These are phyloP conservation scores for Phanerotoma sp. DNA, from an alignment of 2,888 invertebrate species.

Conservation along the genomic window DNA sequence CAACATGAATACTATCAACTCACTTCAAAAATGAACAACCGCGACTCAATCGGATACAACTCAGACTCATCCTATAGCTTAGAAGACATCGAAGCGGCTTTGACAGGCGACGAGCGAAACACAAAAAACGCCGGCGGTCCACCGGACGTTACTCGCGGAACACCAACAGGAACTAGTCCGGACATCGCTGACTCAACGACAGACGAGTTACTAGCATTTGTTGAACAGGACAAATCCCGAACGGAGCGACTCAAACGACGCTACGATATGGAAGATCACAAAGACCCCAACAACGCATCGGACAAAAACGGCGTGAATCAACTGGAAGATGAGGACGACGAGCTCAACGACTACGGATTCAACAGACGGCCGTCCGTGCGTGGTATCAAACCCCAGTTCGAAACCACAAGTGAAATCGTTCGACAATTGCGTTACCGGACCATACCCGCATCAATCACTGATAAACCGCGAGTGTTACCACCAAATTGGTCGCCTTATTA, in stretches of 20 bases:
- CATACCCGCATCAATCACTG: slow-evolving; percentile 38
- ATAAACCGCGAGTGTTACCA: slow-evolving; percentile 37
- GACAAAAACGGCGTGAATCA: slow-evolving; percentile 44
- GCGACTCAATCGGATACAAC: slow-evolving; percentile 65
- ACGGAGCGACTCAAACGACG: slow-evolving; percentile 82
- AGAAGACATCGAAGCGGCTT: slow-evolving; percentile 65
- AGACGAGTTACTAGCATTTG: slow-evolving; percentile 81
- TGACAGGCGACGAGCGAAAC: slow-evolving; percentile 59
- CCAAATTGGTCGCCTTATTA: slow-evolving; percentile 35
- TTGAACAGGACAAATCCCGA: slow-evolving; percentile 79
- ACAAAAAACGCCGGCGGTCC: slow-evolving; percentile 60
- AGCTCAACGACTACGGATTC: slow-evolving; percentile 90
- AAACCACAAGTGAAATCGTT: slow-evolving; percentile 76
- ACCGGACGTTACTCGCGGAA: slow-evolving; percentile 79
- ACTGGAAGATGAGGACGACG: slow-evolving; percentile 85
- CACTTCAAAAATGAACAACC: slow-evolving; percentile 55
- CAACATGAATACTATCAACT: slow-evolving; percentile 65
- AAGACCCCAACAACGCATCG: slow-evolving; percentile 24
- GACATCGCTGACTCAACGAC: slow-evolving; percentile 54
- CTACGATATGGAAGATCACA: slow-evolving; percentile 50
- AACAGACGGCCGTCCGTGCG: slow-evolving; percentile 86
- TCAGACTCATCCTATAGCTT: slow-evolving; percentile 70
- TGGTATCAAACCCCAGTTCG: slow-evolving; percentile 85
- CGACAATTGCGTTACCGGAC: slow-evolving; percentile 77
- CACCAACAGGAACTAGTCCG: slow-evolving; percentile 60